Percentiles rank a stretch among this genome's conserved stretches.
Conservation (phyloP, 2,113 vertebrate genomes). For the Nerophis ophidion region DNA sequence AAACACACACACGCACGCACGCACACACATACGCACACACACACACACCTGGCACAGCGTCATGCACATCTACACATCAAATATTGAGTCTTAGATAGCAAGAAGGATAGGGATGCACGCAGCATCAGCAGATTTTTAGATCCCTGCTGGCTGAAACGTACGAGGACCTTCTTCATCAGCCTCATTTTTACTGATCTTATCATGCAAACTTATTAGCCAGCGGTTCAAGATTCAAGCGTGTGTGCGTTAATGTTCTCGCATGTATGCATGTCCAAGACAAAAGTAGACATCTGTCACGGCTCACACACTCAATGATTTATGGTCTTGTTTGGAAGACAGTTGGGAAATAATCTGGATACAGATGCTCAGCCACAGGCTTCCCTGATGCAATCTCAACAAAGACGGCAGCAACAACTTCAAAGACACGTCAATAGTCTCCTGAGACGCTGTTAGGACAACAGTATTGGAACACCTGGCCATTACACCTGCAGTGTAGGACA, state of each 20-base stretch:
- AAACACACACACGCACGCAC: too few relatives aligned
- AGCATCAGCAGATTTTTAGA: slow-evolving; percentile 53
- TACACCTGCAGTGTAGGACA: too few relatives aligned
- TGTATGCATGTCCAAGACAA: not conserved
- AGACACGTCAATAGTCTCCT: too few relatives aligned
- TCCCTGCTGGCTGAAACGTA: slow-evolving; percentile 31
- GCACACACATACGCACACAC: too few relatives aligned
- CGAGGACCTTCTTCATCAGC: slow-evolving; percentile 39
- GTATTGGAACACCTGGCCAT: too few relatives aligned
- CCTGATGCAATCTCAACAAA: slow-evolving; percentile 31
- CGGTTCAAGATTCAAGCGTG: not conserved
- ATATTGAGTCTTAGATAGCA: slow-evolving; percentile 1
- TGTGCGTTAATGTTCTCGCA: not conserved
- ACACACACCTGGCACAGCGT: not conserved
- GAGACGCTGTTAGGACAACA: too few relatives aligned
- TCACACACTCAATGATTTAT: slow-evolving; percentile 18
- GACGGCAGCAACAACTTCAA: slow-evolving; percentile 19
- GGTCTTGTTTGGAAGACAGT: slow-evolving; percentile 10
- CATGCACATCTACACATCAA: not conserved
- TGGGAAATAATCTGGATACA: slow-evolving; percentile 27
- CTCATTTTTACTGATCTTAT: slow-evolving; percentile 30
- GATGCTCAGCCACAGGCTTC: slow-evolving; percentile 14
- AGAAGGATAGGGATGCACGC: slow-evolving; percentile 11
- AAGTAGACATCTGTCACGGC: slow-evolving; percentile 11
- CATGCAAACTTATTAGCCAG: slow-evolving; percentile 13